phyloP scores from a whole-genome alignment of 2,113 vertebrate species.

The Irena cyanogastra region DNA sequence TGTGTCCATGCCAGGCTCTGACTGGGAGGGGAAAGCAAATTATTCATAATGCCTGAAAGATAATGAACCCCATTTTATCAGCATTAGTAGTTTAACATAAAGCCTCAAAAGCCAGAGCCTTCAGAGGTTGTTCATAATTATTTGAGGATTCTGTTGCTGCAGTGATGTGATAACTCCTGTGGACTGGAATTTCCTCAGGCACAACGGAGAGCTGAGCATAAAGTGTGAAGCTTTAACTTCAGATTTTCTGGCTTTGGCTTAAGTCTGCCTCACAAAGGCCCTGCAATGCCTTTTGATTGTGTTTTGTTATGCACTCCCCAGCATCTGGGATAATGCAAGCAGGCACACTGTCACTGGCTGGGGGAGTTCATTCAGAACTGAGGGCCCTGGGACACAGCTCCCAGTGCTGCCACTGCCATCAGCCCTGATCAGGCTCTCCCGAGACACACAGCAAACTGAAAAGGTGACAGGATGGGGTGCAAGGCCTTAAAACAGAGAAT shows the following conservation, averaged over 20 bases:
- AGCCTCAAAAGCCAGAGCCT: background rate
- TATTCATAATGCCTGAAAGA: background rate
- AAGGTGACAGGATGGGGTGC: background rate
- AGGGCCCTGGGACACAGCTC: background rate
- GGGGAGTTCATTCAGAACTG: background rate
- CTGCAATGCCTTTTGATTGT: background rate
- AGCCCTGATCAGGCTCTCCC: background rate
- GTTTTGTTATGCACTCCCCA: background rate
- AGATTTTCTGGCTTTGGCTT: background rate
- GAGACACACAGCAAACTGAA: background rate
- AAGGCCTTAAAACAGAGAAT: background rate
- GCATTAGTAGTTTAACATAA: background rate
- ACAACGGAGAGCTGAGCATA: background rate
- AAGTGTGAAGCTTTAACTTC: background rate
- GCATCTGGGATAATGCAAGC: background rate
- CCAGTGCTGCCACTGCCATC: background rate
- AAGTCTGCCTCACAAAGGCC: background rate
- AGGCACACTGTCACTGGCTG: background rate
- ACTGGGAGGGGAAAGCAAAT: background rate
- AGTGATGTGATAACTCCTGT: background rate
- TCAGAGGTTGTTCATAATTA: background rate
- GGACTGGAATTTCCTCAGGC: slow-evolving; percentile 16
- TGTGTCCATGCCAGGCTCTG: background rate
- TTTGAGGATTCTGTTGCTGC: background rate
- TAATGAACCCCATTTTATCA: background rate